Evolutionary conservation across 2,797 vertebrate species (phyloP).

Genomic region (Natrix natrix): DNA sequence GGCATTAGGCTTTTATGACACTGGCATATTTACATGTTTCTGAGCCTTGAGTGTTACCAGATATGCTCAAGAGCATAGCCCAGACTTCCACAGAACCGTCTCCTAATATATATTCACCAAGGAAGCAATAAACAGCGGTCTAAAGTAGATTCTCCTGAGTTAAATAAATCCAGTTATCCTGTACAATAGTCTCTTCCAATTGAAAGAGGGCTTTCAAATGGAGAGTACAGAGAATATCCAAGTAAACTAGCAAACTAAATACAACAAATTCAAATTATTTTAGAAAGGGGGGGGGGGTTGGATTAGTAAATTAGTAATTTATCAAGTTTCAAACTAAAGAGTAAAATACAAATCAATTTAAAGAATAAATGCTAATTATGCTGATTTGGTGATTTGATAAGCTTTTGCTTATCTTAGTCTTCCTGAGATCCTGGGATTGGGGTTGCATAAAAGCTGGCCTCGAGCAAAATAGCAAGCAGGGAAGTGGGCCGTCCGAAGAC

Average conservation of each 20-base stretch:
- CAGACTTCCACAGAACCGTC: neutral
- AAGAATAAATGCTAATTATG: neutral
- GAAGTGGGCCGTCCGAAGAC: rapidly evolving
- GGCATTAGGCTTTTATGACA: neutral
- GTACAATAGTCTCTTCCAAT: neutral
- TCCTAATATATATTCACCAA: neutral
- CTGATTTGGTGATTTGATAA: neutral
- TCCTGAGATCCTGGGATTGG: neutral
- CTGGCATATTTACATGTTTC: neutral
- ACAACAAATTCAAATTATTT: neutral
- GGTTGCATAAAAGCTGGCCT: neutral
- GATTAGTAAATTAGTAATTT: neutral
- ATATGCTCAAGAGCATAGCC: neutral
- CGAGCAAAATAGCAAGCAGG: neutral
- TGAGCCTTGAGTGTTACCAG: neutral
- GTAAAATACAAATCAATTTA: neutral
- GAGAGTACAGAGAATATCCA: neutral
- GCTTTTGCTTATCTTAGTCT: neutral
- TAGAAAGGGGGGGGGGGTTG: neutral
- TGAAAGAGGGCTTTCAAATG: neutral
- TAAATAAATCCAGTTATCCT: neutral
- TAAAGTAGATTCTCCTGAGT: neutral
- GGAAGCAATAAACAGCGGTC: neutral
- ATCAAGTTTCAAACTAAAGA: neutral
- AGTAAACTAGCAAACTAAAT: neutral